These are phyloP conservation scores for Balanococcus diminutus DNA, from an alignment of 2,888 invertebrate species.

Conservation along the genomic window DNA sequence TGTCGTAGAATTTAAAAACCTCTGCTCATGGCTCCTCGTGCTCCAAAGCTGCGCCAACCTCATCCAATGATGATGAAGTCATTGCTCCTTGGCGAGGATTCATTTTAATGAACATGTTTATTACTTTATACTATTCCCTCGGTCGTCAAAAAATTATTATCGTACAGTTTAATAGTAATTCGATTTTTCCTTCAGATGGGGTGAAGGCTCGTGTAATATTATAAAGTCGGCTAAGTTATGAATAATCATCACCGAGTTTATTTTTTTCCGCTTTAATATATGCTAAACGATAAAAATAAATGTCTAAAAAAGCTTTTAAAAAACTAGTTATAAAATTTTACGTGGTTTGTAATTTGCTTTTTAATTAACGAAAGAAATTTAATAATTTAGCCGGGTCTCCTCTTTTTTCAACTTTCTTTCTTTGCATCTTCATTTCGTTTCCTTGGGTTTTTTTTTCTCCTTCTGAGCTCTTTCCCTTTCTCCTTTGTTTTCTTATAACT, in stretches of 20 bases:
- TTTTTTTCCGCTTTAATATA: conserved; percentile 2
- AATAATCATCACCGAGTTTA: not conserved
- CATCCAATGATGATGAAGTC: not conserved
- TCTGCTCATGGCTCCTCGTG: not conserved
- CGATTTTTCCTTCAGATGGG: not conserved
- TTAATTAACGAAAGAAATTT: conserved; percentile 44
- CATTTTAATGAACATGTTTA: not conserved
- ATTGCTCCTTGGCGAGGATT: not conserved
- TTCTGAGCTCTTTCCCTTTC: not conserved
- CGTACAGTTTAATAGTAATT: not conserved
- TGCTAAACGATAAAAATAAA: conserved; percentile 31
- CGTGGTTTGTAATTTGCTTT: conserved; percentile 37
- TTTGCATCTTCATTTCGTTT: conserved; percentile 19
- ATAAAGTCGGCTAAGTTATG: not conserved
- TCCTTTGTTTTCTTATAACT: not conserved
- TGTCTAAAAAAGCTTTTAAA: conserved; percentile 10
- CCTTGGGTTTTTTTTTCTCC: not conserved
- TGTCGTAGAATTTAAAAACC: conserved; percentile 8
- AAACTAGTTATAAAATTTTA: conserved; percentile 35
- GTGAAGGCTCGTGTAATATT: not conserved
- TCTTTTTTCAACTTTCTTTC: not conserved
- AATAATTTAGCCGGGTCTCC: conserved; percentile 21
- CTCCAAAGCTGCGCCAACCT: too few species aligned
- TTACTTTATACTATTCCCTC: not conserved
- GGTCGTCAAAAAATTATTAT: not conserved